phyloP scores from a whole-genome alignment of 1,140 invertebrate genomes.

The Anoplophora glabripennis region DNA sequence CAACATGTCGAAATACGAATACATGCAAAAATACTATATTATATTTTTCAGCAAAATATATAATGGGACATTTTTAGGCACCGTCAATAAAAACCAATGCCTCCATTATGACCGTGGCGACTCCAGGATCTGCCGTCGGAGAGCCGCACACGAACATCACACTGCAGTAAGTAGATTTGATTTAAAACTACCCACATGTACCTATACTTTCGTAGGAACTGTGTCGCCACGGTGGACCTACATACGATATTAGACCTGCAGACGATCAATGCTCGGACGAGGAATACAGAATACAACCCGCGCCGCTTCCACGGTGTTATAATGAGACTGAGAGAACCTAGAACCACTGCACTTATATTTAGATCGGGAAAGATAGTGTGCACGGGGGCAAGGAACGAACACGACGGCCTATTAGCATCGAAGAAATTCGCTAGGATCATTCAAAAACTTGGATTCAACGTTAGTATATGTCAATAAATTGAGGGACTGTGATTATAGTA shows the following conservation, averaged over 20 bases:
- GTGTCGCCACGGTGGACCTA: slow-evolving; percentile 93
- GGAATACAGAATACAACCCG: slow-evolving; percentile 99
- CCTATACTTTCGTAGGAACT: slow-evolving; percentile 65
- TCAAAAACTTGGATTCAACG: slow-evolving; percentile 95
- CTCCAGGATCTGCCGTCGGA: slow-evolving; percentile 36
- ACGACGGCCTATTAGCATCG: slow-evolving; percentile 87
- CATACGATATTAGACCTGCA: slow-evolving; percentile 82
- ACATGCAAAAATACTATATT: neutral
- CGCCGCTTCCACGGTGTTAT: slow-evolving; percentile 97
- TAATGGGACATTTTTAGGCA: neutral
- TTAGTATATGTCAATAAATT: slow-evolving; percentile 53
- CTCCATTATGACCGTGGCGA: slow-evolving; percentile 36
- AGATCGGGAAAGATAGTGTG: slow-evolving; percentile 98
- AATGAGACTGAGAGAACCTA: slow-evolving; percentile 95
- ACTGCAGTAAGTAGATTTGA: slow-evolving; percentile 40
- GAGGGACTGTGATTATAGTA: slow-evolving; percentile 2
- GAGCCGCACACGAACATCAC: slow-evolving; percentile 45
- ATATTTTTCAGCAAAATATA: neutral
- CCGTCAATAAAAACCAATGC: slow-evolving; percentile 22
- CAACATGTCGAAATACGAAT: too few relatives aligned
- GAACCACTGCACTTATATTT: slow-evolving; percentile 97
- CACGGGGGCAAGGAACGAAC: slow-evolving; percentile 96
- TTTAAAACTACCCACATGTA: too few relatives aligned
- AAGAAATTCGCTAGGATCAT: slow-evolving; percentile 98
- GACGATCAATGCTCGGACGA: slow-evolving; percentile 91